Base-by-base conservation (phyloP, 2,797 vertebrate genomes). In the Coranthus polyacanthus region DNA sequence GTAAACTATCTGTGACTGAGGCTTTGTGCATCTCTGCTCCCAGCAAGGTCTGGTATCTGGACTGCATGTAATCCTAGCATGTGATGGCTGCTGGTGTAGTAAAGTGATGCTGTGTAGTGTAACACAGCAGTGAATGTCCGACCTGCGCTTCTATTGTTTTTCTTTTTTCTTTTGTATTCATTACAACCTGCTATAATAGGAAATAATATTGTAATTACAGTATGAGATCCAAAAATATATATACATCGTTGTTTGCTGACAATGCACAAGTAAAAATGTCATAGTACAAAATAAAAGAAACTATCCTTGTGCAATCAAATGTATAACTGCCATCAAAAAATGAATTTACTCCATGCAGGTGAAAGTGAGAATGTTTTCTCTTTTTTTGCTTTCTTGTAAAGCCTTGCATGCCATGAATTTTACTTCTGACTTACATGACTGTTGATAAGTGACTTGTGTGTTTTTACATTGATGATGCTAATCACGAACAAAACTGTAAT, bases 41-140 rank as follows among this genome's bases (percentile, higher is more conserved):
- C n/a, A 74, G 71, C 60, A 44, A 75, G 63, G 37, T 69, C 51
- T 58, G 63, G 20, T 43, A 66, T 55, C 42, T 73, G 52, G 29
- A 75, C 62, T 26, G 22, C 52, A 46, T 81, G 38, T 75, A 84
- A 78, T 69, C 22, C 15, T 32, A 18, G n/a, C 41, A 44, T 32
- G 42, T 56, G 47, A 73, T 34, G 13, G 47, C 65, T 6, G 10
- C 79, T 71, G 61, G 38, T 45, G 22, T 17, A 56, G 12, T 45
- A 34, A 59, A 62, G 34, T n/a, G n/a, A n/a, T n/a, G n/a, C n/a
- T n/a, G n/a, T n/a, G n/a, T n/a, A n/a, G n/a, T n/a, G n/a, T n/a
- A n/a, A n/a, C n/a, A n/a, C n/a, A n/a, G n/a, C 34, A 5, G 32
- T 13, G 16, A 66, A 42, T 51, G 41, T 10, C 18, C 42, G n/a